A percentile compares a stretch with the other conserved stretches of the same genome.
These are phyloP conservation scores for Drosophila tani DNA, from an alignment of 1,140 invertebrate genomes.

Conservation along the genomic window DNA sequence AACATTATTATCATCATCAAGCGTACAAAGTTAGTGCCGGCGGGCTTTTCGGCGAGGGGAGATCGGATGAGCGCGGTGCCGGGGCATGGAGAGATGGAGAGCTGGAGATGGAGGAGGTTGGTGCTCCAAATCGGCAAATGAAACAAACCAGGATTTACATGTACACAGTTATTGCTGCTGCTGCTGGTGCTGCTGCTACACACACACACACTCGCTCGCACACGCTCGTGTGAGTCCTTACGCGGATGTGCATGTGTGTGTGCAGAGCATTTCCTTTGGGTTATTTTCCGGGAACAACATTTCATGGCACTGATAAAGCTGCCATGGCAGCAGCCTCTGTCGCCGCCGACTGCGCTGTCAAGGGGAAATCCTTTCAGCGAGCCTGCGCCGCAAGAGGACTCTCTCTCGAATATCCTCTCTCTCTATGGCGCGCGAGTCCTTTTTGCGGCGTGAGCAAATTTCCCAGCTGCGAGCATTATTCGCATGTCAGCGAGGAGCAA, in stretches of 20 bases:
- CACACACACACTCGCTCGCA: constrained; percentile 28
- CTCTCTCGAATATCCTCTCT: not conserved
- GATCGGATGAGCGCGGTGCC: constrained; percentile 6
- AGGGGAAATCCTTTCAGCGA: constrained; percentile 58
- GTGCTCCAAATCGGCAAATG: constrained; percentile 79
- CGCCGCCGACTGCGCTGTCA: constrained; percentile 35
- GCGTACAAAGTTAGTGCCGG: constrained; percentile 81
- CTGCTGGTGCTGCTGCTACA: constrained; percentile 33
- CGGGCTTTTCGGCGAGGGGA: constrained; percentile 59
- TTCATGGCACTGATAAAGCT: constrained; percentile 84
- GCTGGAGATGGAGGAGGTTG: constrained; percentile 7
- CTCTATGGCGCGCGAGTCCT: not conserved
- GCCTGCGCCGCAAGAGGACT: constrained; percentile 41
- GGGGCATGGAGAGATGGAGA: no score
- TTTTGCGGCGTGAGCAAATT: constrained; percentile 32
- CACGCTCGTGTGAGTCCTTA: constrained; percentile 20
- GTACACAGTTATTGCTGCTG: constrained; percentile 79
- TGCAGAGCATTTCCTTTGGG: constrained; percentile 78
- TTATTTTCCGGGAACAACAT: constrained; percentile 83
- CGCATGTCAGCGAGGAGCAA: constrained; percentile 62
- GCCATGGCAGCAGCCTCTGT: constrained; percentile 75
- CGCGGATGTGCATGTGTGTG: constrained; percentile 43
- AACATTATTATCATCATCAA: constrained; percentile 82
- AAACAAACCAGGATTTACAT: constrained; percentile 84
- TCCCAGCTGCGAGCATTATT: constrained; percentile 55